These are phyloP conservation scores for Drosophila mercatorum DNA, from an alignment of 2,888 invertebrate species.

Conservation along the genomic window DNA sequence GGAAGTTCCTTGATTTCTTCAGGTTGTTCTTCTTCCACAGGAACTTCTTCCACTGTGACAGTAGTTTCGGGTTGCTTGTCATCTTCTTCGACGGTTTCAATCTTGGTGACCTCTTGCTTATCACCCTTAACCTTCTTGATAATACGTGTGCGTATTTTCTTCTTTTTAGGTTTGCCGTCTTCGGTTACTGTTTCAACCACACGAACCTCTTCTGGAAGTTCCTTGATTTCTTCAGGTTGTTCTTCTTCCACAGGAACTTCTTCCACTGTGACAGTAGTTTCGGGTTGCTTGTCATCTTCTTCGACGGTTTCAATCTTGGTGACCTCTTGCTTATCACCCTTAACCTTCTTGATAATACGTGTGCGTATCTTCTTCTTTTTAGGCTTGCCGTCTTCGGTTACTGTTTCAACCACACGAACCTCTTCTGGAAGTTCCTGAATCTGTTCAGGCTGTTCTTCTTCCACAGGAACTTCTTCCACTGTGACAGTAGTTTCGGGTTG, in stretches of 20 bases:
- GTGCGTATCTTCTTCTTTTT: slow-evolving; percentile 65
- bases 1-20: slow-evolving; percentile 57
- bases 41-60: slow-evolving; percentile 55
- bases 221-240: slow-evolving; percentile 40
- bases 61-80: slow-evolving; percentile 62
- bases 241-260: slow-evolving; percentile 48
- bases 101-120: slow-evolving; percentile 68
- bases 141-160: slow-evolving; percentile 64
- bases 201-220: slow-evolving; percentile 64
- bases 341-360: slow-evolving; percentile 66
- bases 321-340: slow-evolving; percentile 68
- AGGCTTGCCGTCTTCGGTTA: slow-evolving; percentile 57
- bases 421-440: slow-evolving; percentile 60
- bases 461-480: slow-evolving; percentile 17
- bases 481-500: slow-evolving; percentile 30
- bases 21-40: slow-evolving; percentile 37
- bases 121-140: slow-evolving; percentile 69
- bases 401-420: slow-evolving; percentile 52
- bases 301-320: slow-evolving; percentile 71
- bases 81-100: slow-evolving; percentile 70
- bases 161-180: slow-evolving; percentile 59
- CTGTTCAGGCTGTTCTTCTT: slow-evolving; percentile 41
- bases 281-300: slow-evolving; percentile 63
- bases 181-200: slow-evolving; percentile 56
- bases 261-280: slow-evolving; percentile 60